A percentile compares a stretch with the other conserved stretches of the same genome.
Evolutionary conservation across 1,140 invertebrate species (phyloP).

Genomic region (Scaptodrosophila lebanonensis): DNA sequence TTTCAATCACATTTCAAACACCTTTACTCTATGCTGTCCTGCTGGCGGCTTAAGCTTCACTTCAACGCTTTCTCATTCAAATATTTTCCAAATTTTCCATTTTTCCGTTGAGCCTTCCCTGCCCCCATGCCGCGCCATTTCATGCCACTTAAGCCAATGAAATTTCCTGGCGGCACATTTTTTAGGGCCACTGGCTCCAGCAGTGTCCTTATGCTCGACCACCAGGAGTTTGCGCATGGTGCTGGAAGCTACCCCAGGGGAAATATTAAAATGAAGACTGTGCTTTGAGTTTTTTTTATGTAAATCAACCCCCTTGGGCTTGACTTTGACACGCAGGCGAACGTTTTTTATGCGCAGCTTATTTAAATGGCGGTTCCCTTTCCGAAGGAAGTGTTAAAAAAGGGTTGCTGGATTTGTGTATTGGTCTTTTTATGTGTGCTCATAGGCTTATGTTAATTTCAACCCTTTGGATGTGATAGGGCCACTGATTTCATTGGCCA

Average conservation of each 20-base stretch:
- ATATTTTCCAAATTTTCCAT: conserved; percentile 47
- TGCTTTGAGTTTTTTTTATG: conserved; percentile 48
- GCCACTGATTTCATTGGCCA: conserved; percentile 39
- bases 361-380: conserved; percentile 61
- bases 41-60: conserved; percentile 40
- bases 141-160: conserved; percentile 50
- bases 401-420: conserved; percentile 62
- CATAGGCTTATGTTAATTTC: conserved; percentile 60
- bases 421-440: conserved; percentile 22
- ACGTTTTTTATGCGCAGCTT: conserved; percentile 40
- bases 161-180: conserved; percentile 47
- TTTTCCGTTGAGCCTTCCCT: conserved; percentile 1
- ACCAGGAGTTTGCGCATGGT: conserved; percentile 47
- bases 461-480: conserved; percentile 48
- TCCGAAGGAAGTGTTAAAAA: conserved; percentile 41
- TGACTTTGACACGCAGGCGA: conserved; percentile 18
- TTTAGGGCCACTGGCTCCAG: conserved; percentile 31
- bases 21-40: conserved; percentile 28
- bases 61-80: conserved; percentile 59
- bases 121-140: conserved; percentile 40
- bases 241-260: conserved; percentile 33
- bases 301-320: conserved; percentile 67
- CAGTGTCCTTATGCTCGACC: conserved; percentile 34
- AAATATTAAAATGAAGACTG: conserved; percentile 65
- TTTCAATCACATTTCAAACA: conserved; percentile 8